Conservation (phyloP, 2,888 invertebrate genomes). For the Oxyscelio sp. region DNA sequence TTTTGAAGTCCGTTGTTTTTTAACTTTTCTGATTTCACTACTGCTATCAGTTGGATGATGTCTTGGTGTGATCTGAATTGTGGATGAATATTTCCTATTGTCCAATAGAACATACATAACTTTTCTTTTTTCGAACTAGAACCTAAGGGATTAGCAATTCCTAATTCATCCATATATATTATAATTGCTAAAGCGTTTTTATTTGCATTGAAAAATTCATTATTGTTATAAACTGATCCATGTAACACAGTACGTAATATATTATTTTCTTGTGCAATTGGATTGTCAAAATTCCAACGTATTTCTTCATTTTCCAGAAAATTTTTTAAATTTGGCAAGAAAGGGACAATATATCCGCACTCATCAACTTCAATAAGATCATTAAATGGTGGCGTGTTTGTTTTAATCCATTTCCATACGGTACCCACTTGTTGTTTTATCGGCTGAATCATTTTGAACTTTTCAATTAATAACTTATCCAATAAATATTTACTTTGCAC, state of each 20-base stretch:
- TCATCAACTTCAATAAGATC: neutral
- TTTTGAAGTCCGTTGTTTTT: slow-evolving; percentile 62
- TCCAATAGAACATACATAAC: slow-evolving; percentile 43
- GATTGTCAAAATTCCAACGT: too few relatives aligned
- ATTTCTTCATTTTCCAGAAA: too few relatives aligned
- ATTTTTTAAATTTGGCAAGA: neutral
- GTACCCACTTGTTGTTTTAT: neutral
- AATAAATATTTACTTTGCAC: neutral
- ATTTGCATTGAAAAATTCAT: too few relatives aligned
- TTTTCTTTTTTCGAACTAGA: slow-evolving; percentile 22
- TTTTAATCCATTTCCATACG: neutral
- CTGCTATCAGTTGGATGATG: slow-evolving; percentile 59
- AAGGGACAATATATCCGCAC: neutral
- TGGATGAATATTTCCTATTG: slow-evolving; percentile 16
- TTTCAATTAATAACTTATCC: neutral
- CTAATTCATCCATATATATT: neutral
- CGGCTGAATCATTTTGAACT: neutral
- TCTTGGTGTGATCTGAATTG: slow-evolving; percentile 58
- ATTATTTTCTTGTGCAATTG: too few relatives aligned
- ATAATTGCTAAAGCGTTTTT: too few relatives aligned
- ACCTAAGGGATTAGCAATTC: slow-evolving; percentile 39
- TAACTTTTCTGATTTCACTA: slow-evolving; percentile 48
- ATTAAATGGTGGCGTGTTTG: neutral
- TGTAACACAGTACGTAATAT: too few relatives aligned
- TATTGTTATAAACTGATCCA: too few relatives aligned